Evolutionary conservation across 1,140 invertebrate species (phyloP), one percentile per base, ranked within the genome.

Genomic region (Bilobella aurantiaca): DNA sequence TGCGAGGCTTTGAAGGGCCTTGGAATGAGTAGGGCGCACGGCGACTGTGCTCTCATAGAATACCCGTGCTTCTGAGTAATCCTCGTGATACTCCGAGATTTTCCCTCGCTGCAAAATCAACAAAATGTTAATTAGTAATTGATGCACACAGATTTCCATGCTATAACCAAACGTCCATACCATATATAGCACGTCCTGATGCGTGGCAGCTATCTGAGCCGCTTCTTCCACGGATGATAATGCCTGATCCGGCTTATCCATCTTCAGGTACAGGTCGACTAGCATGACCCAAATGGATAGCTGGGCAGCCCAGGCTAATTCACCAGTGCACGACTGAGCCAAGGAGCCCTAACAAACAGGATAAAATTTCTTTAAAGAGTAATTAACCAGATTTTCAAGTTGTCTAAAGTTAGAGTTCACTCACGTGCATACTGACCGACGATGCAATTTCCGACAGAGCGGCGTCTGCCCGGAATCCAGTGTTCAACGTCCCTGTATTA

Each of bases 11-110:
- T 93, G 88, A 53, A 94, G 78, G 75, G 88, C 91, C 78, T 93
- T 92, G 5, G 93, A 86, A 78, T 96, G 93, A 56, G 86, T 87
- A 57, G 95, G 94, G 79, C 96, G 93, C 64, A 97, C 89, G 16
- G 93, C 87, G 32, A 96, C 85, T 5, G 93, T 91, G 81, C 94
- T 93, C 75, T 95, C 87, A 77, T 92, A 96, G 73, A 87, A 92
- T 66, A 86, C 82, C 73, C 92, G 89, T 1, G 93, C 93, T 76
- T 96, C 92, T 31, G 82, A 76, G 81, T 90, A 96, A 76, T 94
- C 87, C 66, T 85, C 78, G 76, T 89, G 87, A 69, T 91, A 85
- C 76, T 93, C 90, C 74, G 90, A 86, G 32, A 96, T 81, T 73
- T 90, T 78, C 16, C 93, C 94, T 74, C 88, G 85, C 91, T 95